Evolutionary conservation across 2,888 invertebrate genomes (phyloP).

Genomic region (Syrista parreyssii): DNA sequence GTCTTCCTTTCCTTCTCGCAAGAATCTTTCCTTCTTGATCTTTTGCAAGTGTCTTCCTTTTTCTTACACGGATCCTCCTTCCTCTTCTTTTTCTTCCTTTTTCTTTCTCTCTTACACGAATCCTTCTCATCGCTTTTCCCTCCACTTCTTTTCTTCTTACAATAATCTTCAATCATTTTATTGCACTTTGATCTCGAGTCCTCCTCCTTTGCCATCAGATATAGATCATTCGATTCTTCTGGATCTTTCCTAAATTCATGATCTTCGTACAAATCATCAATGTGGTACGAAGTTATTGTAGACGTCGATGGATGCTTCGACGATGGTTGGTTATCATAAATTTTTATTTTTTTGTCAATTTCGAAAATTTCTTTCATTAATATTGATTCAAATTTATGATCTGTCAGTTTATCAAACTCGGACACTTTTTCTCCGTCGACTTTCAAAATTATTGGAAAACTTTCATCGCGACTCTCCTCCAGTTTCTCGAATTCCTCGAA

Average conservation of each 20-base stretch:
- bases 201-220: not conserved
- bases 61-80: slow-evolving; percentile 14
- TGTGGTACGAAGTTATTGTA: not conserved
- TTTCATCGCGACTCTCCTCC: not conserved
- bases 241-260: slow-evolving; percentile 3
- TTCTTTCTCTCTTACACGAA: not conserved
- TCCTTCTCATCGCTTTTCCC: not conserved
- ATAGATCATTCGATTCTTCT: not conserved
- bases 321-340: not conserved
- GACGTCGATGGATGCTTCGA: not conserved
- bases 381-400: not conserved
- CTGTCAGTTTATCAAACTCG: not conserved
- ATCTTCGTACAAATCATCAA: slow-evolving; percentile 22
- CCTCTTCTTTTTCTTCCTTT: not conserved
- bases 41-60: slow-evolving; percentile 23
- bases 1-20: slow-evolving; percentile 16
- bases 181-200: not conserved
- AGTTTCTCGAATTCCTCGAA: not conserved
- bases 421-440: not conserved
- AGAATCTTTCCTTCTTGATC: not conserved
- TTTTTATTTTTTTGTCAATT: not conserved
- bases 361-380: not conserved
- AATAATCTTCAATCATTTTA: slow-evolving; percentile 2
- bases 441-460: not conserved
- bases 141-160: slow-evolving; percentile 4